Conservation (phyloP, 2,797 vertebrate species). For the Pygocentrus nattereri region DNA sequence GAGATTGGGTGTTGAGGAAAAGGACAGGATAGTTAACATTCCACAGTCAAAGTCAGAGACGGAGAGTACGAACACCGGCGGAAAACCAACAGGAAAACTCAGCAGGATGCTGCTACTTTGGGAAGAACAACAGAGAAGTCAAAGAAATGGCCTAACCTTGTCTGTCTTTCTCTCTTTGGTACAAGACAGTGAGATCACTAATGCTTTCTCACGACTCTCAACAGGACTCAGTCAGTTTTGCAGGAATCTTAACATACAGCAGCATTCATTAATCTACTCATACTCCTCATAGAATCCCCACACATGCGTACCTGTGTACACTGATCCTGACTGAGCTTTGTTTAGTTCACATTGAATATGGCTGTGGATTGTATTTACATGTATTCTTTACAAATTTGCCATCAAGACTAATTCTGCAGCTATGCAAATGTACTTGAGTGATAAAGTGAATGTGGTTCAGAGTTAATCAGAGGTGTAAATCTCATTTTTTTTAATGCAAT, state of each 20-base stretch:
- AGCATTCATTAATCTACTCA: too few species aligned
- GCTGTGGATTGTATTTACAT: too few species aligned
- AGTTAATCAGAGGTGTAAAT: too few species aligned
- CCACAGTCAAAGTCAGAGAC: slow-evolving; percentile 42
- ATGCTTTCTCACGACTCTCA: background rate
- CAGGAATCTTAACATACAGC: background rate
- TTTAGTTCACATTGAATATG: too few species aligned
- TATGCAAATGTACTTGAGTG: too few species aligned
- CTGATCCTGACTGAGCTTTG: background rate
- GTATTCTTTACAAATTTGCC: too few species aligned
- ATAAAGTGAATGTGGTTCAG: too few species aligned
- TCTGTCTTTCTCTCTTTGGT: background rate
- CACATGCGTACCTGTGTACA: too few species aligned
- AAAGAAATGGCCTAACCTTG: background rate
- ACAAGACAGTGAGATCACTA: background rate
- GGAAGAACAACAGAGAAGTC: slow-evolving; percentile 1
- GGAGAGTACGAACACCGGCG: slow-evolving; percentile 27
- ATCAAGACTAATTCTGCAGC: too few species aligned
- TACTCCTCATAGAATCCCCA: too few species aligned
- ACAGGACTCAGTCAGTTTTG: background rate
- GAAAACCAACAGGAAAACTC: slow-evolving; percentile 25
- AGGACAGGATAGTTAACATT: slow-evolving; percentile 53
- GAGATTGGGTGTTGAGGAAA: slow-evolving; percentile 35
- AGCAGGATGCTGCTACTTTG: background rate
- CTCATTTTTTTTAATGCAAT: too few species aligned